Conservation (phyloP, 2,888 invertebrate genomes). For the Syrphus vitripennis region DNA sequence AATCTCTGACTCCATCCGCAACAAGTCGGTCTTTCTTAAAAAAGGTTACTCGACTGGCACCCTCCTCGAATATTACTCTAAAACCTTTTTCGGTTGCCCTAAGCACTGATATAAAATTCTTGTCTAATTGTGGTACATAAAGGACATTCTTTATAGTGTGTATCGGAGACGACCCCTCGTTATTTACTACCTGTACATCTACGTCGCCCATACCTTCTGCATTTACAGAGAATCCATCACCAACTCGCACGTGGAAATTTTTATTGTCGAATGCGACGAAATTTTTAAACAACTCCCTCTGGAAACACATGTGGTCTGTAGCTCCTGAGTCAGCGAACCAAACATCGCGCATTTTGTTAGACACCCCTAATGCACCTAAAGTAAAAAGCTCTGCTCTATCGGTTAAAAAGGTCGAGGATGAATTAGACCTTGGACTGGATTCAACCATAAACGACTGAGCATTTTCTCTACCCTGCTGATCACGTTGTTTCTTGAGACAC, state of each 20-base stretch:
- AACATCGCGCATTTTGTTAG: neutral
- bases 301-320: constrained; percentile 71
- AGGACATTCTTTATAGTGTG: neutral
- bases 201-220: neutral
- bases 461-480: neutral
- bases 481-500: neutral
- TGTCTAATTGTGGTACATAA: constrained; percentile 46
- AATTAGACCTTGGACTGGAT: neutral
- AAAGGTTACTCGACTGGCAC: constrained; percentile 47
- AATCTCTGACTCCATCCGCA: constrained; percentile 58
- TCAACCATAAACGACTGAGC: constrained; percentile 3
- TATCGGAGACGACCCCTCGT: neutral
- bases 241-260: constrained; percentile 1
- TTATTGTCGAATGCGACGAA: constrained; percentile 1
- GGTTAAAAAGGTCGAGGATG: neutral
- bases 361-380: neutral
- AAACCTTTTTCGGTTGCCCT: constrained; percentile 50
- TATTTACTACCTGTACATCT: neutral
- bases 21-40: constrained; percentile 36
- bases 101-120: constrained; percentile 43
- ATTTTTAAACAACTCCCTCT: constrained; percentile 49
- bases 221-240: neutral
- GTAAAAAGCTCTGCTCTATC: neutral
- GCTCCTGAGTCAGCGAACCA: constrained; percentile 68
- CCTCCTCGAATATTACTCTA: constrained; percentile 63